Conservation (phyloP, 2,888 invertebrate genomes). For the Piscicola geometra region DNA sequence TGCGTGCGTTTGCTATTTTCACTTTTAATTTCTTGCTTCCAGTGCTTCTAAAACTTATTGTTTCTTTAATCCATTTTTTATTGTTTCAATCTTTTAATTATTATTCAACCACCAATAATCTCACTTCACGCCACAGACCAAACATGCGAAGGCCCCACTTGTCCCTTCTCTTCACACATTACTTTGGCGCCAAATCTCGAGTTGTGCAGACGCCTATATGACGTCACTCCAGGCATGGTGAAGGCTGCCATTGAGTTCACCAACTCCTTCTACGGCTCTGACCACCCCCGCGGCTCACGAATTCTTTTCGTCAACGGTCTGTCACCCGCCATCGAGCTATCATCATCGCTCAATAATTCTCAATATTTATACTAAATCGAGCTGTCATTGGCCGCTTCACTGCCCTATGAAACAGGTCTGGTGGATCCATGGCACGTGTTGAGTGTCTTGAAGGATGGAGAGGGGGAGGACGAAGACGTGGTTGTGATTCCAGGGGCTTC, state of each 20-base stretch:
- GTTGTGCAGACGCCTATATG: slow-evolving; percentile 45
- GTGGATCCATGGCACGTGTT: slow-evolving; percentile 49
- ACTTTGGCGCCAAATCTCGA: slow-evolving; percentile 45
- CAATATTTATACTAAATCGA: no score
- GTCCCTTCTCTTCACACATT: slow-evolving; percentile 46
- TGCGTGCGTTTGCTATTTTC: slow-evolving; percentile 38
- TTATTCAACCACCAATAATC: no score
- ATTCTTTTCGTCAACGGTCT: slow-evolving; percentile 48
- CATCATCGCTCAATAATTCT: no score
- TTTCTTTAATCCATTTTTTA: no score
- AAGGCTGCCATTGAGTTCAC: slow-evolving; percentile 44
- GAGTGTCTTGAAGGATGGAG: slow-evolving; percentile 44
- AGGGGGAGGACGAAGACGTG: slow-evolving; percentile 41
- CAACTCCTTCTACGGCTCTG: slow-evolving; percentile 47
- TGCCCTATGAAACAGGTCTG: slow-evolving; percentile 42
- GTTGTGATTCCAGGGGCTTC: slow-evolving; percentile 47
- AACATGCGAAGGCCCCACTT: slow-evolving; percentile 46
- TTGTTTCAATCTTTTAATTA: no score
- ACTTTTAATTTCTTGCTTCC: background rate
- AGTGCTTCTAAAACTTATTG: background rate
- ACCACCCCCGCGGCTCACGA: slow-evolving; percentile 45
- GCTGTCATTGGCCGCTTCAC: no score
- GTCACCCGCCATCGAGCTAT: background rate
- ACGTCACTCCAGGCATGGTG: slow-evolving; percentile 41
- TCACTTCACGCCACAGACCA: slow-evolving; percentile 45